Conservation (phyloP, 2,888 invertebrate genomes). For the Perdita meconis region DNA sequence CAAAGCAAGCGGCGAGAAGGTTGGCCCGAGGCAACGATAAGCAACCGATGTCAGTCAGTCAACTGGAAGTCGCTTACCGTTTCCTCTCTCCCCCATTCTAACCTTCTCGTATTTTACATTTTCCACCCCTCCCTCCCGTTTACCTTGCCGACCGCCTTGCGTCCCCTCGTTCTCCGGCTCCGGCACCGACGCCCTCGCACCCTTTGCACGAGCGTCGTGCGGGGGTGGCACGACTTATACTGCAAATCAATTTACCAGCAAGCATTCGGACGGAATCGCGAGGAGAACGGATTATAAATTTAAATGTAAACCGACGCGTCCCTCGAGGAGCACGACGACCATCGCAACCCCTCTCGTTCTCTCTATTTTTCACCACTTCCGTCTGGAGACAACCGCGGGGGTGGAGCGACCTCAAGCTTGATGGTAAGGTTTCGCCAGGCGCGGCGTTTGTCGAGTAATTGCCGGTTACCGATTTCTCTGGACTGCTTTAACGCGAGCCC, state of each 20-base stretch:
- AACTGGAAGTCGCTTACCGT: constrained; percentile 78
- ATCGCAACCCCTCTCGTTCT: neutral
- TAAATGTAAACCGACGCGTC: constrained; percentile 74
- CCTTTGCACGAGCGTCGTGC: constrained; percentile 6
- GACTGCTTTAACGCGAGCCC: neutral
- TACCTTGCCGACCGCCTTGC: constrained; percentile 33
- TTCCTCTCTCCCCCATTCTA: constrained; percentile 26
- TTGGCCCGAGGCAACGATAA: constrained; percentile 56
- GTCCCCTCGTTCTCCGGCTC: constrained; percentile 38
- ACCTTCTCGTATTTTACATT: constrained; percentile 74
- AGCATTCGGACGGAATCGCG: constrained; percentile 65
- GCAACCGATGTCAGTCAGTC: constrained; percentile 76
- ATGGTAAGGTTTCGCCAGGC: constrained; percentile 5
- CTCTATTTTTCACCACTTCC: neutral
- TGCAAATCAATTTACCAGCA: constrained; percentile 76
- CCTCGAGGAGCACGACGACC: constrained; percentile 34
- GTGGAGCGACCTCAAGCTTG: constrained; percentile 4
- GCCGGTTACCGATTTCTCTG: constrained; percentile 34
- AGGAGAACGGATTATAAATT: constrained; percentile 75
- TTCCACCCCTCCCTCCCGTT: constrained; percentile 44
- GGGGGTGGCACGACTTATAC: constrained; percentile 38
- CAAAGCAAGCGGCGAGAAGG: constrained; percentile 57
- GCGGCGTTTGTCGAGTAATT: constrained; percentile 24
- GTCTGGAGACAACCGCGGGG: neutral
- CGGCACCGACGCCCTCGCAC: constrained; percentile 32